These are phyloP conservation scores for Danionella dracula DNA, from an alignment of 2,797 vertebrate genomes.

Conservation along the genomic window DNA sequence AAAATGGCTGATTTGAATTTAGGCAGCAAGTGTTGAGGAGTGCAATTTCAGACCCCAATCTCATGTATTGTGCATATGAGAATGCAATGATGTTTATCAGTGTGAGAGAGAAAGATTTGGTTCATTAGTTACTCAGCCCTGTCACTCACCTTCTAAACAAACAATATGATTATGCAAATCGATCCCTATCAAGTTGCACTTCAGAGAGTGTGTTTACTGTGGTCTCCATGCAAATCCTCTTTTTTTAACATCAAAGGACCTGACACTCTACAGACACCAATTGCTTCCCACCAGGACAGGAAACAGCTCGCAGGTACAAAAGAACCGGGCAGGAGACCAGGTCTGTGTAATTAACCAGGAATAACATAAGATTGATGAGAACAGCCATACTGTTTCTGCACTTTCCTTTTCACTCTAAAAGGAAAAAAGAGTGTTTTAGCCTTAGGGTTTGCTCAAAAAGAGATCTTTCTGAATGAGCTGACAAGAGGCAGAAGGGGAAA, in stretches of 20 bases:
- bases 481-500: slow-evolving; percentile 39
- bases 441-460: not conserved
- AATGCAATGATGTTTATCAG: not conserved
- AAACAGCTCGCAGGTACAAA: slow-evolving; percentile 27
- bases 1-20: not conserved
- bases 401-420: not conserved
- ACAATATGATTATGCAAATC: slow-evolving; percentile 53
- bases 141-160: slow-evolving; percentile 43
- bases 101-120: not conserved
- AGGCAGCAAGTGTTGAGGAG: not conserved
- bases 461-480: slow-evolving; percentile 42
- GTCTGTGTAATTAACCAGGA: slow-evolving; percentile 44
- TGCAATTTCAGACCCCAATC: not conserved
- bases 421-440: not conserved
- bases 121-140: slow-evolving; percentile 30
- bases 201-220: slow-evolving; percentile 37
- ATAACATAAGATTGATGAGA: slow-evolving; percentile 34
- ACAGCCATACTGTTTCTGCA: not conserved
- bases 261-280: slow-evolving; percentile 35
- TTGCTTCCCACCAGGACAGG: slow-evolving; percentile 22
- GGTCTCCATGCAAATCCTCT: slow-evolving; percentile 46
- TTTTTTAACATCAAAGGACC: slow-evolving; percentile 20
- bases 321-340: slow-evolving; percentile 6
- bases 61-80: slow-evolving; percentile 12
- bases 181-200: slow-evolving; percentile 32